These are phyloP conservation scores for Diglossa cyanea DNA, from an alignment of 2,797 vertebrate species.

Conservation along the genomic window DNA sequence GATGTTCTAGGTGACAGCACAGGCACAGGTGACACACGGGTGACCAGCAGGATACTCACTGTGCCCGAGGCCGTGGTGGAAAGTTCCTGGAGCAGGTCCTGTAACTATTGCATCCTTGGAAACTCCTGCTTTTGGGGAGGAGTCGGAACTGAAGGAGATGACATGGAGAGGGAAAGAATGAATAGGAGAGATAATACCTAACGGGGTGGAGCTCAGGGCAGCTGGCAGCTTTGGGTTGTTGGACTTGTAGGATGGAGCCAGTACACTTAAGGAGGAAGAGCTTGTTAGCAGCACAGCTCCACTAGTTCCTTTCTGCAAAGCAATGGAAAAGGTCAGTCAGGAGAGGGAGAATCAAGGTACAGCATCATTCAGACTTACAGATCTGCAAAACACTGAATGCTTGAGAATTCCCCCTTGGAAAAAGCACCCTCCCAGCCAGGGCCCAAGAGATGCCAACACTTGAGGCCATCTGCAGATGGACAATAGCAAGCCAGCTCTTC, in stretches of 20 bases:
- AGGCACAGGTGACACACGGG: background rate
- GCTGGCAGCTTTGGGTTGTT: conserved; percentile 76
- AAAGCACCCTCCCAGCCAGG: background rate
- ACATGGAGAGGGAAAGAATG: conserved; percentile 80
- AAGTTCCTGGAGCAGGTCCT: conserved; percentile 81
- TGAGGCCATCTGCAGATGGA: background rate
- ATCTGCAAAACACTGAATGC: background rate
- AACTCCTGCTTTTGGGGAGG: conserved; percentile 75
- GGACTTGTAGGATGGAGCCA: conserved; percentile 79
- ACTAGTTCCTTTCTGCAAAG: conserved; percentile 76
- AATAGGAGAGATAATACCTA: conserved; percentile 78
- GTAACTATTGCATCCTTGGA: conserved; percentile 83
- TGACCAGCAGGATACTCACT: conserved; percentile 72
- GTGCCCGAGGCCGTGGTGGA: conserved; percentile 81
- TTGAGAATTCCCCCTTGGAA: background rate
- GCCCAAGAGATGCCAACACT: background rate
- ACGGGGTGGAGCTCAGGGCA: conserved; percentile 70
- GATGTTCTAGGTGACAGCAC: background rate
- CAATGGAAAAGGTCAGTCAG: conserved; percentile 26
- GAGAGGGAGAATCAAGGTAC: background rate
- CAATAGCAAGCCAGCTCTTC: background rate
- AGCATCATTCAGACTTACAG: background rate
- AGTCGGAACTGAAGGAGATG: conserved; percentile 81
- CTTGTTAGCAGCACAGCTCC: conserved; percentile 77
- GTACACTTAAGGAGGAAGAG: conserved; percentile 78